Evolutionary conservation across 2,888 invertebrate genomes (phyloP).

Genomic region (Hecatera dysodea): DNA sequence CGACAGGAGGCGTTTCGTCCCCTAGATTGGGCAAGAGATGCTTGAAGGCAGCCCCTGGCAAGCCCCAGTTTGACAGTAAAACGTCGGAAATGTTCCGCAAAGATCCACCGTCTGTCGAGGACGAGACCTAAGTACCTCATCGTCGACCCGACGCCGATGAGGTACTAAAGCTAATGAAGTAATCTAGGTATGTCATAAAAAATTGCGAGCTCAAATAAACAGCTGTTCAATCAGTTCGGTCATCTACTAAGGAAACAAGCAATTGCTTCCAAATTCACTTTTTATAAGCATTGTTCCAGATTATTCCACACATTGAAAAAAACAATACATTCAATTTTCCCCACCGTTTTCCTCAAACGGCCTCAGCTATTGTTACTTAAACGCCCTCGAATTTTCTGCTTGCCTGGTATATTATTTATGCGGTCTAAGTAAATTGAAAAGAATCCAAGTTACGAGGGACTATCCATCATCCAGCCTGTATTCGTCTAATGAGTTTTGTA

Average conservation of each 20-base stretch:
- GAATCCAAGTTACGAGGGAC: not conserved
- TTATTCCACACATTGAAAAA: not conserved
- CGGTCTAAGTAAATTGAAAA: not conserved
- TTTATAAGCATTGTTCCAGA: not conserved
- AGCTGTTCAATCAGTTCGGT: not conserved
- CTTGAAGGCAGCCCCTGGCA: too few species aligned
- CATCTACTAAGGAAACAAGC: not conserved
- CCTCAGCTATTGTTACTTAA: constrained; percentile 11
- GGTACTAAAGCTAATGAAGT: too few species aligned
- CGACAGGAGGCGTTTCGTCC: too few species aligned
- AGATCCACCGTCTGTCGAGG: too few species aligned
- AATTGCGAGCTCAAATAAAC: not conserved
- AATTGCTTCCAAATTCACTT: not conserved
- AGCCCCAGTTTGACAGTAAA: too few species aligned
- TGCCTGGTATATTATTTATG: constrained; percentile 17
- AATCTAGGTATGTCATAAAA: too few species aligned
- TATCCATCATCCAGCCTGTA: not conserved
- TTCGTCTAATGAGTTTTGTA: too few species aligned
- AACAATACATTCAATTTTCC: constrained; percentile 8
- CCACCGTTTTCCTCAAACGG: not conserved
- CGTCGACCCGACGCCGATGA: too few species aligned
- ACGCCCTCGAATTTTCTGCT: constrained; percentile 6
- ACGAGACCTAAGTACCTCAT: too few species aligned
- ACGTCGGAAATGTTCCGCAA: too few species aligned
- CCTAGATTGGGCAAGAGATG: too few species aligned